Evolutionary conservation across 2,797 vertebrate species (phyloP).

Genomic region (Chiroxiphia lanceolata): DNA sequence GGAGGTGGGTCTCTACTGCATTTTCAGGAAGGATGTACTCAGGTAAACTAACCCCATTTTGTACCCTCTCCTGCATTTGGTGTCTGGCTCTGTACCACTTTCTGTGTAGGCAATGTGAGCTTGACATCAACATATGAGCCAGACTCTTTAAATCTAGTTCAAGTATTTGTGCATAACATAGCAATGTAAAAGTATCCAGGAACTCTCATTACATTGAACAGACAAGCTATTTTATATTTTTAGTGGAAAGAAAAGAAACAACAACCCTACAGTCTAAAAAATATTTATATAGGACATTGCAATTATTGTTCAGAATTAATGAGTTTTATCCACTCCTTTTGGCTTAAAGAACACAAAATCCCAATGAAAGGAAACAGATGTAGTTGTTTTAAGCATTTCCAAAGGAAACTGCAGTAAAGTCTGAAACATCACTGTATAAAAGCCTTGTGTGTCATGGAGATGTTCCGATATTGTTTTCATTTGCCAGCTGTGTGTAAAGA

Average conservation of each 20-base stretch:
- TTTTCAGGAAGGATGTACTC: not conserved
- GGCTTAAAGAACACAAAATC: conserved; percentile 72
- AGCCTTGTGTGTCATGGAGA: conserved; percentile 66
- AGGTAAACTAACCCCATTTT: not conserved
- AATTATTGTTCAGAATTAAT: conserved; percentile 72
- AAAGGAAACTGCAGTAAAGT: conserved; percentile 73
- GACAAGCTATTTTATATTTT: conserved; percentile 40
- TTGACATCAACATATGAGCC: conserved; percentile 1
- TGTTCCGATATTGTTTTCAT: conserved; percentile 64
- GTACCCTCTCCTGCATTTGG: not conserved
- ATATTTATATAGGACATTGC: conserved; percentile 68
- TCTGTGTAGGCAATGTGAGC: not conserved
- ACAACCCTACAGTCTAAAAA: conserved; percentile 15
- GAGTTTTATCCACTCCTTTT: conserved; percentile 69
- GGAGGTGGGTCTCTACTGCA: not conserved
- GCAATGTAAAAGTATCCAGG: not conserved
- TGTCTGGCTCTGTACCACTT: not conserved
- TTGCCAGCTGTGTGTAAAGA: conserved; percentile 67
- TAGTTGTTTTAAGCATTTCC: conserved; percentile 73
- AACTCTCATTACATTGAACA: conserved; percentile 29
- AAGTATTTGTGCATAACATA: conserved; percentile 1
- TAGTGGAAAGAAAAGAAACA: not conserved
- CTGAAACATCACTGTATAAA: conserved; percentile 59
- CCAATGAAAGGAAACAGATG: conserved; percentile 79
- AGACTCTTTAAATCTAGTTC: conserved; percentile 28